A percentile compares a stretch with the other conserved stretches of the same genome.
Conservation (phyloP, 2,797 vertebrate genomes). For the Rhinatrema bivittatum region DNA sequence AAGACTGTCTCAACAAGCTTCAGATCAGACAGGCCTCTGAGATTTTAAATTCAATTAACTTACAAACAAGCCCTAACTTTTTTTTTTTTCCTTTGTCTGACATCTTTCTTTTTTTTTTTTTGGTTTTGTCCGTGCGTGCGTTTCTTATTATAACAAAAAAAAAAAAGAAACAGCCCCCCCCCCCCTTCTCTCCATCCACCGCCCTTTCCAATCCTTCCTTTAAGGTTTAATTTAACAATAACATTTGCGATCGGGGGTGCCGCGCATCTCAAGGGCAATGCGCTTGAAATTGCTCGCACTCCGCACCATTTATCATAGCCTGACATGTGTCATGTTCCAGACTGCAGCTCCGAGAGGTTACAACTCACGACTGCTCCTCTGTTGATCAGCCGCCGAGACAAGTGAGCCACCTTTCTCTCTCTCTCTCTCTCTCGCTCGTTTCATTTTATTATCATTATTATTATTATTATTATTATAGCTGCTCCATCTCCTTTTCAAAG, state of each 20-base stretch:
- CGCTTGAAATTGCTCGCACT: slow-evolving; percentile 99
- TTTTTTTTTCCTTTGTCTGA: too few relatives aligned
- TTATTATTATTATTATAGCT: slow-evolving; percentile 51
- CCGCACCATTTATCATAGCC: slow-evolving; percentile 98
- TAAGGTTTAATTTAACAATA: slow-evolving; percentile 99
- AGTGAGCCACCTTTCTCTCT: slow-evolving; percentile 65
- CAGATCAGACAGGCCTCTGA: too few relatives aligned
- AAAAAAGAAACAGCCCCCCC: neutral
- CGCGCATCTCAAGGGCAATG: slow-evolving; percentile 99
- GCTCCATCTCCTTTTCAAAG: slow-evolving; percentile 32
- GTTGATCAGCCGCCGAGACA: slow-evolving; percentile 88
- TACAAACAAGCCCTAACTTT: too few relatives aligned
- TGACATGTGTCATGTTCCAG: slow-evolving; percentile 99
- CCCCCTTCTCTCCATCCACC: slow-evolving; percentile 24
- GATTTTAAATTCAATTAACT: too few relatives aligned
- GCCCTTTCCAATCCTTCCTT: slow-evolving; percentile 69
- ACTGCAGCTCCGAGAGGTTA: slow-evolving; percentile 95
- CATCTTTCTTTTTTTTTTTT: too few relatives aligned
- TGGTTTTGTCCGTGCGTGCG: slow-evolving; percentile 20
- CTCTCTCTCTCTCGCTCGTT: slow-evolving; percentile 33
- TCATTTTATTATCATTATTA: neutral
- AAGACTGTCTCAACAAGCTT: too few relatives aligned
- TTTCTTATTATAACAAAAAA: slow-evolving; percentile 14
- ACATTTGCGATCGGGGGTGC: slow-evolving; percentile 96
- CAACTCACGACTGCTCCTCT: slow-evolving; percentile 95